Percentiles rank a stretch among this genome's conserved stretches.
Conservation (phyloP, 1,140 invertebrate species). For the Caenorhabditis brenneri region DNA sequence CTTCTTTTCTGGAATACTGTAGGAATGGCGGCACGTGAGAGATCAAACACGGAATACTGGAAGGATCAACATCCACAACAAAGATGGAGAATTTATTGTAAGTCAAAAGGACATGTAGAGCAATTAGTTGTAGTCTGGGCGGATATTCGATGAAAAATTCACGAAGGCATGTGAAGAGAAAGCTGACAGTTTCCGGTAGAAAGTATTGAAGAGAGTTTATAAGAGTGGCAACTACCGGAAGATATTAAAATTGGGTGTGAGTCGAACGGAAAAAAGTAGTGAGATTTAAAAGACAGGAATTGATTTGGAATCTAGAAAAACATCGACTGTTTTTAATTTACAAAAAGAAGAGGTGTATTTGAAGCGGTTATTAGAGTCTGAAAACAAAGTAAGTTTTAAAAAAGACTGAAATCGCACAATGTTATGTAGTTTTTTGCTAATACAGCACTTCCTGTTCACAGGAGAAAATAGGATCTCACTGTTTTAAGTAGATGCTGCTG, state of each 20-base stretch:
- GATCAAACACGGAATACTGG: constrained; percentile 4
- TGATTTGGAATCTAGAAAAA: too few relatives aligned
- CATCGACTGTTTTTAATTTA: too few relatives aligned
- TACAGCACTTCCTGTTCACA: too few relatives aligned
- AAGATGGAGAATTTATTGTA: constrained; percentile 40
- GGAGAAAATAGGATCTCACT: too few relatives aligned
- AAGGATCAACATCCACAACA: constrained; percentile 32
- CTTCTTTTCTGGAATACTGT: constrained; percentile 18
- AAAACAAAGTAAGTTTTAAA: too few relatives aligned
- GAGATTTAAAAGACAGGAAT: too few relatives aligned
- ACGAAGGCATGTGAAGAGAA: neutral
- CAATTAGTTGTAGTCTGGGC: neutral
- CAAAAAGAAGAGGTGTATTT: too few relatives aligned
- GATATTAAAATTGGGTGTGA: neutral
- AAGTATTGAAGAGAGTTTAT: neutral
- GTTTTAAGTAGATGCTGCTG: too few relatives aligned
- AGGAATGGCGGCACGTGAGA: neutral
- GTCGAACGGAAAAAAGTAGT: neutral
- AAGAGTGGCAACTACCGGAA: neutral
- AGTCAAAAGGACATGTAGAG: neutral
- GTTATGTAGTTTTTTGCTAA: too few relatives aligned
- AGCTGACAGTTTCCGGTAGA: neutral
- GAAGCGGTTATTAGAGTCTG: too few relatives aligned
- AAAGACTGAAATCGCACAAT: too few relatives aligned
- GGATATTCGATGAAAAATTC: constrained; percentile 9